phyloP scores from a whole-genome alignment of 2,888 invertebrate species.

The Aphodius sticticus region DNA sequence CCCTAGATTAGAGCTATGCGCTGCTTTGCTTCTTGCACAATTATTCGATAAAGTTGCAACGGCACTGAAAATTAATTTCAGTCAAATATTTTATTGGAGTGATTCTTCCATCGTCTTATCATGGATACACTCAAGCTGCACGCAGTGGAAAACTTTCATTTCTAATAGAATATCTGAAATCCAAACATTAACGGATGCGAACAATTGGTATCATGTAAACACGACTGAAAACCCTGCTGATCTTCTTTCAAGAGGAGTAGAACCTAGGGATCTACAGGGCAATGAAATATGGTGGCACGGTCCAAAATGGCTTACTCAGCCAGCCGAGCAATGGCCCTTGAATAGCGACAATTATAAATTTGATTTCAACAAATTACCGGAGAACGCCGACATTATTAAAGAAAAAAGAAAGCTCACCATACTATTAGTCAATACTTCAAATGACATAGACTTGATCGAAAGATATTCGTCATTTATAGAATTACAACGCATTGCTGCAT shows the following conservation, averaged over 20 bases:
- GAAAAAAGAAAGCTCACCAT: background rate
- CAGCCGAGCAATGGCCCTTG: too few relatives aligned
- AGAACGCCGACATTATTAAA: too few relatives aligned
- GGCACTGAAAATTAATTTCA: constrained; percentile 26
- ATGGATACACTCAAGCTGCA: constrained; percentile 33
- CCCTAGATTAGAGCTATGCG: constrained; percentile 21
- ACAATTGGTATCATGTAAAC: constrained; percentile 33
- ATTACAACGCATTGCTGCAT: background rate
- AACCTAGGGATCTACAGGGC: constrained; percentile 15
- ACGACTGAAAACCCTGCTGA: constrained; percentile 31
- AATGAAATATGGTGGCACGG: constrained; percentile 33
- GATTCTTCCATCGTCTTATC: constrained; percentile 32
- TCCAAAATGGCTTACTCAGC: background rate
- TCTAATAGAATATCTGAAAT: constrained; percentile 33
- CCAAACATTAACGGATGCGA: constrained; percentile 17
- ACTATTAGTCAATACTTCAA: too few relatives aligned
- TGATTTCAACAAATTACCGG: too few relatives aligned
- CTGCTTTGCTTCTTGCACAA: constrained; percentile 12
- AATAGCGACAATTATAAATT: too few relatives aligned
- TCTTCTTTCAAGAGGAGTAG: constrained; percentile 13
- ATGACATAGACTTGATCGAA: too few relatives aligned
- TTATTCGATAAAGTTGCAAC: constrained; percentile 12
- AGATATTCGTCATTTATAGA: too few relatives aligned
- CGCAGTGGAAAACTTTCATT: constrained; percentile 32
- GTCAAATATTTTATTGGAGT: constrained; percentile 13